Base-by-base conservation (phyloP, 2,113 vertebrate genomes). In the Labeo rohita region DNA sequence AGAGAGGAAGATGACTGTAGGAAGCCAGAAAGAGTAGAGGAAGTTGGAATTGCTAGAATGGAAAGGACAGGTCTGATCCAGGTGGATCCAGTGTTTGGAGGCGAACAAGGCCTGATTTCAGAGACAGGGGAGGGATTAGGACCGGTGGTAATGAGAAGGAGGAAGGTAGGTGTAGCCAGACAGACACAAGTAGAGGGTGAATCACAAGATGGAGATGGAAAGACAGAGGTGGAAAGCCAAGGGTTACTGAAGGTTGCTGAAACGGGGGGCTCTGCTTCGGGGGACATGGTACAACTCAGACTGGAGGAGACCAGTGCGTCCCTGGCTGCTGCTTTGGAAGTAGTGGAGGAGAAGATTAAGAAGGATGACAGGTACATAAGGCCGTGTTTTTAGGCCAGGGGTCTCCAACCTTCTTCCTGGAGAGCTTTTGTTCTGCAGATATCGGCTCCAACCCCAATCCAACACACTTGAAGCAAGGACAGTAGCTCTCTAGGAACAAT, bases 301-400 rank as follows among this genome's bases (percentile, higher is more conserved):
- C 90, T 98, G 92, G 97, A 98, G 91, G 97, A 98, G 93, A 98
- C 97, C 28, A 98, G 97, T 2, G 96, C 97, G 13, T 97, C 97
- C 45, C 90, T 98, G 84, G 97, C 97, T 0, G 97, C 97, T 0
- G 97, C 98, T 10, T 93, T 98, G 92, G 97, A 98, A 88, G 97
- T 95, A 0, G 97, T 97, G 63, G 97, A 99, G 88, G 97, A 98
- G 79, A 96, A 97, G 92, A 98, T 99, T 89, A 95, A 96, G 87
- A 96, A 95, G 84, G 97, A 99, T 77, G 96, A 98, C 28, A 87
- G 92, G 43, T 96, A 97, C 95, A 96, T 97, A 92, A 95, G 5
- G 2, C 39, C 5, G 2, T 39, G 39, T 39, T 39, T 39, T 2
- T 39, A 39, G 39, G 39, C 39, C 39, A 39, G 39, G 39, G 5